Evolutionary conservation across 2,113 vertebrate genomes (phyloP).

Genomic region (Drymodes brunneopygia): DNA sequence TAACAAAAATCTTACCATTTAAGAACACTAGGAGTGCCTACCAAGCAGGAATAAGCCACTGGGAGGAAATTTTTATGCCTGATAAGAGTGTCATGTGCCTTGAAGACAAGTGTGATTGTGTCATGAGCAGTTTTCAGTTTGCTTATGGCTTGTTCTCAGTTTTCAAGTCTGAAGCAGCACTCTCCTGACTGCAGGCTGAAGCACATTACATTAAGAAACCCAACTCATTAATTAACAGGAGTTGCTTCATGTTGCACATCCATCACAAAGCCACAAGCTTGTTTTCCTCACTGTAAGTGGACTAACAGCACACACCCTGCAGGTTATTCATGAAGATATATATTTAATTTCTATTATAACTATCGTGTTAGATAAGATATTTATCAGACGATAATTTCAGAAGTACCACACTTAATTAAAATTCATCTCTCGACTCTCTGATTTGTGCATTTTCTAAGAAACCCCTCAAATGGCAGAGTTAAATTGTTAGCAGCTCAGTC

Average conservation of each 20-base stretch:
- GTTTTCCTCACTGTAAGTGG: neutral
- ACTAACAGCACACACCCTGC: conserved; percentile 28
- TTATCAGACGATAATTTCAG: neutral
- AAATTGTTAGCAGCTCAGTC: neutral
- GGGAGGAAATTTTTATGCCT: neutral
- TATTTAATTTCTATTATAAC: neutral
- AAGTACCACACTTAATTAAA: neutral
- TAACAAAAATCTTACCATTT: neutral
- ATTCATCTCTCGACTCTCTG: neutral
- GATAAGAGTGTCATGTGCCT: neutral
- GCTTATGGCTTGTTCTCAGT: neutral
- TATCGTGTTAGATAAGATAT: neutral
- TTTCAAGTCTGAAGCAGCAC: neutral
- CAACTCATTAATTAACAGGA: conserved; percentile 27
- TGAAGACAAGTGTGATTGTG: neutral
- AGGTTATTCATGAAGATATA: neutral
- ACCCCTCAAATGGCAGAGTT: neutral
- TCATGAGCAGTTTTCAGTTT: neutral
- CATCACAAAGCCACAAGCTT: conserved; percentile 34
- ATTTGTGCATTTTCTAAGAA: neutral
- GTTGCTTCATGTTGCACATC: conserved; percentile 13
- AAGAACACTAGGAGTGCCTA: neutral
- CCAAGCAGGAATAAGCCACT: neutral
- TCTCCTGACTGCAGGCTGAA: neutral
- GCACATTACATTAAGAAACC: neutral